phyloP scores from a whole-genome alignment of 2,888 invertebrate species.

The Helobdella robusta region DNA sequence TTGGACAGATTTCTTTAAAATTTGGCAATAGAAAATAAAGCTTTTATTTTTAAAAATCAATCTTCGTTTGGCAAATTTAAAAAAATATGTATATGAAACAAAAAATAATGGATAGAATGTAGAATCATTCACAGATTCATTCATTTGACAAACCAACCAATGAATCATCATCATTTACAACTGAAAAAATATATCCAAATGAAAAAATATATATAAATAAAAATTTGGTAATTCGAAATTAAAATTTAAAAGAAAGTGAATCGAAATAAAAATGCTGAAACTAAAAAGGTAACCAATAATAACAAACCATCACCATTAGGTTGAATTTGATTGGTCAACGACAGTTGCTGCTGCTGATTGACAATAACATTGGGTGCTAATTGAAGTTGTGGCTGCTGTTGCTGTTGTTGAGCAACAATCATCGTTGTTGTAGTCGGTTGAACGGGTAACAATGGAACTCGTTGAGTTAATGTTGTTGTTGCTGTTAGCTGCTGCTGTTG shows the following conservation, averaged over 20 bases:
- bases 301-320: background rate
- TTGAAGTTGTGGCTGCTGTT: background rate
- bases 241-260: background rate
- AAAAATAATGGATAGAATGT: no score
- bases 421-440: background rate
- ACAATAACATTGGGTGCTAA: no score
- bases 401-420: slow-evolving; percentile 11
- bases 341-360: no score
- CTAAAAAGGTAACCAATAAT: background rate
- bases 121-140: no score
- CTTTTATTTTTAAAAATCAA: background rate
- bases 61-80: no score
- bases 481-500: slow-evolving; percentile 21
- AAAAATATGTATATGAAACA: no score
- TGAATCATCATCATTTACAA: no score
- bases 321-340: no score
- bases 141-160: no score
- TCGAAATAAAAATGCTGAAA: background rate
- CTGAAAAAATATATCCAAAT: no score
- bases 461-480: slow-evolving; percentile 18
- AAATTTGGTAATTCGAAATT: background rate
- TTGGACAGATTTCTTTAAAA: background rate
- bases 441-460: background rate
- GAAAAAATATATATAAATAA: background rate
- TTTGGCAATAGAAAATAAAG: background rate